Evolutionary conservation across 1,140 invertebrate genomes (phyloP).

Genomic region (Aphaenogaster ashmeadi): DNA sequence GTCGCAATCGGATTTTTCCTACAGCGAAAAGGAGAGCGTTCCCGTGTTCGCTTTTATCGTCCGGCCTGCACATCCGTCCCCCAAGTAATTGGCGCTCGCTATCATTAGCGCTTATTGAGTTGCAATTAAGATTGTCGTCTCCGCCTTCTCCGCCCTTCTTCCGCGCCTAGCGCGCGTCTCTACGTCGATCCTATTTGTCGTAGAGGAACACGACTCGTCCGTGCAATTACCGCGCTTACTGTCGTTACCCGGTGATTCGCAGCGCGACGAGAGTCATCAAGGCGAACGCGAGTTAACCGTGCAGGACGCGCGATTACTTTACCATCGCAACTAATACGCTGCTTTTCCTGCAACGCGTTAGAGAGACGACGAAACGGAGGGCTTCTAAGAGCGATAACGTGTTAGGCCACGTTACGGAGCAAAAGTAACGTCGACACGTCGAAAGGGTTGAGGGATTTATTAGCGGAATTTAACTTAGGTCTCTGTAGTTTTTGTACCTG

Average conservation of each 20-base stretch:
- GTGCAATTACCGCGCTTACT: conserved; percentile 39
- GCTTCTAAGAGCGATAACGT: conserved; percentile 25
- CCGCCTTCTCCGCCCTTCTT: neutral
- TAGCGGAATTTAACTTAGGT: neutral
- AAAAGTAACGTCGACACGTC: neutral
- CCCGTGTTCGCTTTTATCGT: conserved; percentile 42
- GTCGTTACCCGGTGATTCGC: conserved; percentile 47
- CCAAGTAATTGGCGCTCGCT: conserved; percentile 43
- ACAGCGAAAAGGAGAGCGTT: conserved; percentile 38
- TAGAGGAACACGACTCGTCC: conserved; percentile 17
- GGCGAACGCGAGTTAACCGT: conserved; percentile 25
- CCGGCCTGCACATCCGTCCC: conserved; percentile 23
- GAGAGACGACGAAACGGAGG: neutral
- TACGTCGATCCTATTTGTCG: conserved; percentile 35
- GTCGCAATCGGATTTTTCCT: conserved; percentile 15
- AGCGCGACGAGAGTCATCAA: conserved; percentile 41
- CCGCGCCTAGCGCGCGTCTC: conserved; percentile 11
- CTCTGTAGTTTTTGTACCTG: neutral
- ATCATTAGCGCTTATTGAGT: conserved; percentile 67
- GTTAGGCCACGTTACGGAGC: neutral
- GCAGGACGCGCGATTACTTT: conserved; percentile 44
- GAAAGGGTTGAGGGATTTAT: neutral
- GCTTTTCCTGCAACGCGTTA: neutral
- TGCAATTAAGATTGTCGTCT: conserved; percentile 64
- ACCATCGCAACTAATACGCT: conserved; percentile 26